phyloP scores from a whole-genome alignment of 2,113 vertebrate species.

The Campylorhamphus procurvoides region DNA sequence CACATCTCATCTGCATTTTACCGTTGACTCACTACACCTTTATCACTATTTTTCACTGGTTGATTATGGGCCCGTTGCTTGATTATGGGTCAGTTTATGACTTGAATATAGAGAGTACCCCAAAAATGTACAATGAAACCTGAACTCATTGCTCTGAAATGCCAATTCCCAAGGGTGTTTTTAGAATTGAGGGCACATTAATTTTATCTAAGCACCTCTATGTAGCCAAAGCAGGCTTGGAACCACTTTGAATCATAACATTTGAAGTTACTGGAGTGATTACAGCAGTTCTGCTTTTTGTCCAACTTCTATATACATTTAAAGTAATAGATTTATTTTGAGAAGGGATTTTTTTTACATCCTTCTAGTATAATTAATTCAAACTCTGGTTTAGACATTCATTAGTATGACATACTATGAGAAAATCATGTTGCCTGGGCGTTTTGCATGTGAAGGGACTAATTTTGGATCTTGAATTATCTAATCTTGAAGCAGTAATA shows the following conservation, averaged over 20 bases:
- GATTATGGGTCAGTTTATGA: conserved; percentile 9
- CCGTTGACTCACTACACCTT: conserved; percentile 27
- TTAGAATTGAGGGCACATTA: not conserved
- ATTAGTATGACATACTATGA: not conserved
- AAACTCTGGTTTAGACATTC: not conserved
- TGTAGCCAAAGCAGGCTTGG: not conserved
- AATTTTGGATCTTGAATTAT: not conserved
- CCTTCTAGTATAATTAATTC: not conserved
- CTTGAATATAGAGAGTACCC: not conserved
- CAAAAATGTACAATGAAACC: not conserved
- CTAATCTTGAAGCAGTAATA: not conserved
- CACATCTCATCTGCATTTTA: not conserved
- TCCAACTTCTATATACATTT: not conserved
- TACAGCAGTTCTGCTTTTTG: not conserved
- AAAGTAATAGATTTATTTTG: conserved; percentile 37
- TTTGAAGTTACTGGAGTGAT: not conserved
- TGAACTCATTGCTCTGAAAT: not conserved
- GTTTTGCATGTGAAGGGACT: not conserved
- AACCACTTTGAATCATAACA: not conserved
- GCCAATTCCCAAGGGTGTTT: not conserved
- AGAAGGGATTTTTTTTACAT: not conserved
- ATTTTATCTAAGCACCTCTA: not conserved
- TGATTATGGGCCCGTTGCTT: not conserved
- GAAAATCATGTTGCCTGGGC: not conserved
- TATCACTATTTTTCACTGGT: conserved; percentile 1